phyloP scores from a whole-genome alignment of 2,888 invertebrate genomes.

The Orthosia cruda region DNA sequence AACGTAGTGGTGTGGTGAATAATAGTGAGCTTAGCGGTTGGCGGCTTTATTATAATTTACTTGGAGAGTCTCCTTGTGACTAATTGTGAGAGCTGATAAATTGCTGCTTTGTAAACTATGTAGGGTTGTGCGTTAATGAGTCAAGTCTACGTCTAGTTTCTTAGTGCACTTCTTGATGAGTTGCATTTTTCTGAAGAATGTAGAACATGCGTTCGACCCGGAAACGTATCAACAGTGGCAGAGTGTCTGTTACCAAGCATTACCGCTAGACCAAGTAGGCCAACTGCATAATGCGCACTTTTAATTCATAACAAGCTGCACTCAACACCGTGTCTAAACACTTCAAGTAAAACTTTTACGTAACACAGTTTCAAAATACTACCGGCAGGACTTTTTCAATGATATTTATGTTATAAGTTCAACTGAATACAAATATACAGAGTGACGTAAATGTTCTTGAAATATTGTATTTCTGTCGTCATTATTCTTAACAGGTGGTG shows the following conservation, averaged over 20 bases:
- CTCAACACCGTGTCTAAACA: slow-evolving; percentile 55
- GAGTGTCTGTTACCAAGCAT: slow-evolving; percentile 40
- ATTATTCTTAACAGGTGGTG: slow-evolving; percentile 43
- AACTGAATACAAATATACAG: slow-evolving; percentile 50
- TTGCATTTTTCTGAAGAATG: slow-evolving; percentile 44
- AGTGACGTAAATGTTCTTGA: slow-evolving; percentile 46
- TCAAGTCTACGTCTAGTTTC: neutral
- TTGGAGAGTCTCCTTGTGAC: slow-evolving; percentile 26
- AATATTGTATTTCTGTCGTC: slow-evolving; percentile 45
- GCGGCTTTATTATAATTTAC: slow-evolving; percentile 52
- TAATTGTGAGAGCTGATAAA: slow-evolving; percentile 47
- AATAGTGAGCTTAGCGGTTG: slow-evolving; percentile 51
- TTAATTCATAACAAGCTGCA: slow-evolving; percentile 67
- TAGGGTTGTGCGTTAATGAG: slow-evolving; percentile 16
- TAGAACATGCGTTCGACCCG: slow-evolving; percentile 56
- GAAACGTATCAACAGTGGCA: slow-evolving; percentile 43
- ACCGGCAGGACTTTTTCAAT: slow-evolving; percentile 60
- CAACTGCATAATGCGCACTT: slow-evolving; percentile 68
- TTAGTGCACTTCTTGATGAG: slow-evolving; percentile 29
- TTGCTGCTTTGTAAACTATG: slow-evolving; percentile 24
- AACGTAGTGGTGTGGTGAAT: slow-evolving; percentile 50
- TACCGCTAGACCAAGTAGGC: slow-evolving; percentile 52
- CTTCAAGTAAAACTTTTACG: slow-evolving; percentile 59
- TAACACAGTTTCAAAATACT: slow-evolving; percentile 58
- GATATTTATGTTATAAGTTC: slow-evolving; percentile 48